Evolutionary conservation across 2,113 vertebrate genomes (phyloP).

Genomic region (Microcebus ravelobensis): DNA sequence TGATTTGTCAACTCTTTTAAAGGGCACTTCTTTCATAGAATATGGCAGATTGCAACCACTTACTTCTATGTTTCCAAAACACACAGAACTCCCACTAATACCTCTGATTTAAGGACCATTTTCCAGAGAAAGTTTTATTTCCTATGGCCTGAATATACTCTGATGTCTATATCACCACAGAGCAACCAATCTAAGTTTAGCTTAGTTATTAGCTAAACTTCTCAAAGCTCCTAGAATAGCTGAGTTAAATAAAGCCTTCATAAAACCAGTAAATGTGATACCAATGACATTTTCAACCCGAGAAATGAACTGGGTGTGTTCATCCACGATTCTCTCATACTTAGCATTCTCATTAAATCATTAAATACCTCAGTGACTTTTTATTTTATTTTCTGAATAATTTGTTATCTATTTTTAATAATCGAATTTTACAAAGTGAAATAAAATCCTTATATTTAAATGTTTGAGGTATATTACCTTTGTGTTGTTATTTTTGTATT

Average conservation of each 20-base stretch:
- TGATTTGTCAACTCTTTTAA: constrained; percentile 57
- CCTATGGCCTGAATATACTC: neutral
- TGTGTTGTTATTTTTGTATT: neutral
- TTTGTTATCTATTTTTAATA: neutral
- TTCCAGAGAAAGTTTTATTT: neutral
- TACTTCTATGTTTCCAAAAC: neutral
- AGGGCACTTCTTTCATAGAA: constrained; percentile 18
- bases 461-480: neutral
- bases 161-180: neutral
- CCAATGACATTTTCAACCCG: neutral
- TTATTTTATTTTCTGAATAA: neutral
- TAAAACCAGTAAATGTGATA: neutral
- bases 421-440: neutral
- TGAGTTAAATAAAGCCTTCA: neutral
- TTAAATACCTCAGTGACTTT: neutral
- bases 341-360: neutral
- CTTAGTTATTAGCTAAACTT: neutral
- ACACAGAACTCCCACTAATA: neutral
- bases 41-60: neutral
- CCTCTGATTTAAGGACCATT: neutral
- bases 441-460: neutral
- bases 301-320: neutral
- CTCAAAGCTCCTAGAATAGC: neutral
- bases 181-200: neutral
- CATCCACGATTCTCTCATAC: neutral